Base-by-base conservation (phyloP, 2,888 invertebrate species). In the Philonicus albiceps region DNA sequence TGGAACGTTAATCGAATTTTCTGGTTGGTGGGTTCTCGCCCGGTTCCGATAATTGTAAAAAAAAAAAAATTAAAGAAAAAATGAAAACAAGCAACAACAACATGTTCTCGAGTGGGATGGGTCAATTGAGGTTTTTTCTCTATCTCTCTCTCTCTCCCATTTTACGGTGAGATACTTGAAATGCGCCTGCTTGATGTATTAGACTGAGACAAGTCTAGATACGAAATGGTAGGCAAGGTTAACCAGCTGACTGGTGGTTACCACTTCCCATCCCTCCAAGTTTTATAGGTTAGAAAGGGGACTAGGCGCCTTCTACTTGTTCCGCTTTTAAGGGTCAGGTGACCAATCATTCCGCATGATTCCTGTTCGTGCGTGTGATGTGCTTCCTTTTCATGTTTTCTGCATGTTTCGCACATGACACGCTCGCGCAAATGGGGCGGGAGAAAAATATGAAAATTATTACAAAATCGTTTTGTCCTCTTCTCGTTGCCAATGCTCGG, bases 261-360 rank as follows among this genome's bases (percentile, higher is more conserved):
- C n/a, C n/a, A n/a, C n/a, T 43, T 13, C 4, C 11, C 40, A 31
- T 2, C 40, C 13, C 3, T 43, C 40, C 16, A 11, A 13, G 4
- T 22, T 64, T 64, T 64, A 64, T 22, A 11, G 64, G 19, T 37
- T 37, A 37, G 31, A 19, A 31, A 64, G 16, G 13, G n/a, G 55
- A 0, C 3, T 16, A 1, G 4, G 13, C 1, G 11, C 13, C 11
- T 43, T 43, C 40, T 43, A 11, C 16, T 43, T 43, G 11, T 16
- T 43, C 1, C 16, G 4, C n/a, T 43, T 22, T 55, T 55, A n/a
- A 53, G 80, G 81, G 81, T 34, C 55, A 81, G 37, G 81, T 81
- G 37, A 81, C 81, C 81, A 81, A 81, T 80, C 80, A 80, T 80
- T 53, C 80, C 49, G 30, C 80, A 80, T 81, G 81, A 81, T 55